Percentiles rank a stretch among this genome's conserved stretches.
phyloP scores from a whole-genome alignment of 1,140 invertebrate genomes.

The Nebria ingens region DNA sequence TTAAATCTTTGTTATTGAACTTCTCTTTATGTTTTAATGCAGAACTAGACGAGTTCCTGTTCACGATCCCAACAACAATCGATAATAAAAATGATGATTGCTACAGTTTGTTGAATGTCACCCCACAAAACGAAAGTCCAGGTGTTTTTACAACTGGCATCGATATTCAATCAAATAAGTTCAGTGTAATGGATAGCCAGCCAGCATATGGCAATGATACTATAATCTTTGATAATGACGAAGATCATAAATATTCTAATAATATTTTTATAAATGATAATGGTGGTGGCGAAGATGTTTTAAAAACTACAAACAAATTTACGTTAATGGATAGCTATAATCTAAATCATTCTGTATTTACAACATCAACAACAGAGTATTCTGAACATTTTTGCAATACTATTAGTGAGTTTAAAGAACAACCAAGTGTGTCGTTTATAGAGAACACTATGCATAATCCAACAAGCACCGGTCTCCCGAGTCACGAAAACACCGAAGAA shows the following conservation, averaged over 20 bases:
- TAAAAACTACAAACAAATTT: not conserved
- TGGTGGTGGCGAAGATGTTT: not conserved
- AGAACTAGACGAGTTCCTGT: too few relatives aligned
- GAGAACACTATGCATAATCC: not conserved
- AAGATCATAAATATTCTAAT: not conserved
- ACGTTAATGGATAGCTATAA: not conserved
- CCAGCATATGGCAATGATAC: not conserved
- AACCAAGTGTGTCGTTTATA: not conserved
- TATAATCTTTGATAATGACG: not conserved
- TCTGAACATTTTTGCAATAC: too few relatives aligned
- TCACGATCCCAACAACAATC: not conserved
- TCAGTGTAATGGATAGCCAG: not conserved
- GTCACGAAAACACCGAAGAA: not conserved
- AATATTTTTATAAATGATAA: slow-evolving; percentile 2
- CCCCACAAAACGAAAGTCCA: not conserved
- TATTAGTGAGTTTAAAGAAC: too few relatives aligned
- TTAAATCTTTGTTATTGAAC: too few relatives aligned
- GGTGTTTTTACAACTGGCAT: not conserved
- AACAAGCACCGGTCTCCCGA: not conserved
- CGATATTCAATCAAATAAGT: not conserved
- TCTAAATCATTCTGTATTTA: too few relatives aligned
- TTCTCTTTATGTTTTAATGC: too few relatives aligned
- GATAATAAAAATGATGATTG: not conserved
- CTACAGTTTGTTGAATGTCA: not conserved
- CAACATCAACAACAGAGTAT: too few relatives aligned